A percentile compares a stretch with the other conserved stretches of the same genome.
These are phyloP conservation scores for Leistus spinibarbis DNA, from an alignment of 2,888 invertebrate genomes.

Conservation along the genomic window DNA sequence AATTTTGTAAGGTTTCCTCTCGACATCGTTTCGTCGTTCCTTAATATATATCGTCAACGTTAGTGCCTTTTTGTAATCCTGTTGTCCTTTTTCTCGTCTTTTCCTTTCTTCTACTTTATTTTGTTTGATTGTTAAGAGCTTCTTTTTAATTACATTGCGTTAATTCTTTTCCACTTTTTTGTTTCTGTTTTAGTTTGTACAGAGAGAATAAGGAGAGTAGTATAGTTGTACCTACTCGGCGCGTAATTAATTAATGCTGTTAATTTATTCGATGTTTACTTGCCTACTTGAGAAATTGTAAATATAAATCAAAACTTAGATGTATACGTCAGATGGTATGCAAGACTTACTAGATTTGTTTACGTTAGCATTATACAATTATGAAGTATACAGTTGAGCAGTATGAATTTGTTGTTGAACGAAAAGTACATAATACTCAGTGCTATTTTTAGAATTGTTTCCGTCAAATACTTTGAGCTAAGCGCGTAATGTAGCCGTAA, in stretches of 20 bases:
- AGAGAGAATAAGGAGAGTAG: too few relatives aligned
- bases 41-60: not conserved
- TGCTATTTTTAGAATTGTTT: not conserved
- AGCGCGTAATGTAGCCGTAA: not conserved
- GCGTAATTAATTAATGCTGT: slow-evolving; percentile 27
- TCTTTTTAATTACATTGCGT: slow-evolving; percentile 19
- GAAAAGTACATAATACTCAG: not conserved
- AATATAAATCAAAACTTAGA: not conserved
- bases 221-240: too few relatives aligned
- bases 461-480: not conserved
- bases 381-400: not conserved
- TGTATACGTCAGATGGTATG: not conserved
- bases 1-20: too few relatives aligned
- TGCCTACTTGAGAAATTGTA: not conserved
- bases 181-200: not conserved
- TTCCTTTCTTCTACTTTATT: slow-evolving; percentile 5
- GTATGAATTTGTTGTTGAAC: not conserved
- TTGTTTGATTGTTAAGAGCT: slow-evolving; percentile 22
- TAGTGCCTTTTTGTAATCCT: not conserved
- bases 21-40: not conserved
- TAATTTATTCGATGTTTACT: slow-evolving; percentile 12
- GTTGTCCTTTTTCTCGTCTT: not conserved
- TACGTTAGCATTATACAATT: not conserved
- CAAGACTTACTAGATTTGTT: not conserved
- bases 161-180: not conserved